Base-by-base conservation (phyloP, 2,113 vertebrate species). In the Cichladusa arquata region DNA sequence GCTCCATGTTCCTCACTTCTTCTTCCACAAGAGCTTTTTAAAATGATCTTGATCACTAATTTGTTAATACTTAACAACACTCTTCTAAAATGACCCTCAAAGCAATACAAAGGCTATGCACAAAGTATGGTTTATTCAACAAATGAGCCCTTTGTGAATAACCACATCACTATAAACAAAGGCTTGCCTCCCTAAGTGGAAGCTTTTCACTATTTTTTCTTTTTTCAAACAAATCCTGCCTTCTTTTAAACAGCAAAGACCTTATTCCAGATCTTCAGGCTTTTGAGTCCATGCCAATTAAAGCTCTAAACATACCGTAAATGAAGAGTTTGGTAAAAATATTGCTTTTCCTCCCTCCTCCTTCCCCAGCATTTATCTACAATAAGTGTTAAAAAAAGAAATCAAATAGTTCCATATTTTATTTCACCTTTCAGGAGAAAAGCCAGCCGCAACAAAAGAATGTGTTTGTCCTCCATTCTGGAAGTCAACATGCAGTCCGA, bases 401-500 rank as follows among this genome's bases (percentile, higher is more conserved):
- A 96, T 90, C 92, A 97, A 97, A 95, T 31, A 92, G 87, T 96
- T 96, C 77, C 66, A 6, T 98, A 91, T 98, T 96, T 96, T 97
- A 96, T 98, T 96, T 98, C 95, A 96, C 95, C 96, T 98, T 97
- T 95, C 97, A 98, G 98, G 98, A 95, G 91, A 97, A 97, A 97
- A 95, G 86, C 11, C 97, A 96, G 86, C 97, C 93, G 97, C 97
- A 97, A 92, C 97, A 99, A 99, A 98, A 99, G 98, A 98, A 99
- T 99, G 99, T 99, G 98, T 98, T 98, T 99, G 98, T 98, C 98
- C 97, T 98, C 98, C 96, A 93, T 96, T 96, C 97, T 97, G 98
- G 98, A 99, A 98, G 98, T 97, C 98, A 99, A 98, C 98, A 99
- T 99, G 99, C 98, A 98, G 98, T 98, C 97, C 93, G 98, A 98